Base-by-base conservation (phyloP, 2,888 invertebrate species). In the Bruchidius siliquastri region DNA sequence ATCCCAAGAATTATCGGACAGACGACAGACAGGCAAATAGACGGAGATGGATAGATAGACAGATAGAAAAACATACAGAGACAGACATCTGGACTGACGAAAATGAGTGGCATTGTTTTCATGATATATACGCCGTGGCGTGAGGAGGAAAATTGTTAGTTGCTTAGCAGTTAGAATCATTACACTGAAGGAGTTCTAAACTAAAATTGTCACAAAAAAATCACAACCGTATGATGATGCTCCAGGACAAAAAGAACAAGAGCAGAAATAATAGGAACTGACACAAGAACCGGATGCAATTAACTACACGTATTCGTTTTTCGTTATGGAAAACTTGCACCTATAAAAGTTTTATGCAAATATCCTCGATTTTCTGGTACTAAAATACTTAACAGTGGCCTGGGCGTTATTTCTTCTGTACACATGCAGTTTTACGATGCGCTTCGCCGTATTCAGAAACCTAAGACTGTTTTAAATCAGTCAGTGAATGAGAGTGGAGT, bases 291-390 rank as follows among this genome's bases (percentile, higher is more conserved):
- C 49, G 49, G 49, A 49, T 18, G 49, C 13, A 49, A 49, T 49
- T 18, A 49, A 49, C 49, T 49, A 49, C 18, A 49, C 8, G 49
- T 49, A 13, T 49, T 49, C 49, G 49, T 13, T 49, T 49, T 49
- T 49, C 49, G 18, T 49, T 49, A 49, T 49, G 18, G 13, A 49
- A 13, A 49, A 18, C 49, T 49, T 49, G 18, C 49, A 49, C 49
- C 49, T 49, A 49, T 49, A 49, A 49, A 49, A 49, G 49, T 49
- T 49, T 67, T 67, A 71, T 67, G 67, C 13, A 67, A 67, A 71
- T 22, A 71, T 6, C 20, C 21, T 22, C 67, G 71, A 71, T 71
- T 71, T 71, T 71, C 71, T 67, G 71, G 71, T 71, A 71, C 66
- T 66, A 68, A 68, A 68, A 68, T 68, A 68, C 68, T 68, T 68